These are phyloP conservation scores for Sylvilagus bachmani DNA, from an alignment of 2,113 vertebrate genomes.

Conservation along the genomic window DNA sequence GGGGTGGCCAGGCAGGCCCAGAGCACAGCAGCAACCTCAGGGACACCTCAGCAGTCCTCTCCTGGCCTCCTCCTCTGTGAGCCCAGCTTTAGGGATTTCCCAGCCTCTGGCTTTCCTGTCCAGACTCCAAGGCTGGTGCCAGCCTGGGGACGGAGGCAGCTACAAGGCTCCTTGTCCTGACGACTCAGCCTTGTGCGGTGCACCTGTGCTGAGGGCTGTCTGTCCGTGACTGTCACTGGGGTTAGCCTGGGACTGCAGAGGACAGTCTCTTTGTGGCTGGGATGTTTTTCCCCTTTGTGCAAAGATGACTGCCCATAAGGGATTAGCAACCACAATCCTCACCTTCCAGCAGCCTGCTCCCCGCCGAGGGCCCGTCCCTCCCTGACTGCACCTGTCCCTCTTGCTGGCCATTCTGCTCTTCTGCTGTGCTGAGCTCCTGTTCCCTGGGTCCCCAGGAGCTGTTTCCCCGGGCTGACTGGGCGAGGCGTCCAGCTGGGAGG, in stretches of 20 bases:
- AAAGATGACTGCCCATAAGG: neutral
- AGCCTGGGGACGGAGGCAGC: neutral
- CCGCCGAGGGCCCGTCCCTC: neutral
- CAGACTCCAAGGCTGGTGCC: neutral
- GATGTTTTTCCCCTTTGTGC: neutral
- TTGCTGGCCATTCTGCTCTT: accelerated
- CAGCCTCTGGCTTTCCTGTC: neutral
- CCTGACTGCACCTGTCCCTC: neutral
- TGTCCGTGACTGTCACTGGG: neutral
- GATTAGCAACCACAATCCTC: neutral
- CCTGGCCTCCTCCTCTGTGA: neutral
- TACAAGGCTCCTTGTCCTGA: neutral
- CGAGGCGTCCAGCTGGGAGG: neutral
- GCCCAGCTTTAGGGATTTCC: neutral
- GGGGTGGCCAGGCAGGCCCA: neutral
- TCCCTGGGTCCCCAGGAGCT: neutral
- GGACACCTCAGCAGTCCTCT: neutral
- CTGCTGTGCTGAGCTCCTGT: neutral
- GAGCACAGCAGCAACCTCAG: neutral
- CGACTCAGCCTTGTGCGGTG: neutral
- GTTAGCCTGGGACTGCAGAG: neutral
- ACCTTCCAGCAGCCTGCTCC: neutral
- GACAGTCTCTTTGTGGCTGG: neutral
- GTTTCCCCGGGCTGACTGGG: too few relatives aligned
- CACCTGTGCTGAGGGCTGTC: neutral